These are phyloP conservation scores for Pyrgus malvae DNA, from an alignment of 2,888 invertebrate genomes.

Conservation along the genomic window DNA sequence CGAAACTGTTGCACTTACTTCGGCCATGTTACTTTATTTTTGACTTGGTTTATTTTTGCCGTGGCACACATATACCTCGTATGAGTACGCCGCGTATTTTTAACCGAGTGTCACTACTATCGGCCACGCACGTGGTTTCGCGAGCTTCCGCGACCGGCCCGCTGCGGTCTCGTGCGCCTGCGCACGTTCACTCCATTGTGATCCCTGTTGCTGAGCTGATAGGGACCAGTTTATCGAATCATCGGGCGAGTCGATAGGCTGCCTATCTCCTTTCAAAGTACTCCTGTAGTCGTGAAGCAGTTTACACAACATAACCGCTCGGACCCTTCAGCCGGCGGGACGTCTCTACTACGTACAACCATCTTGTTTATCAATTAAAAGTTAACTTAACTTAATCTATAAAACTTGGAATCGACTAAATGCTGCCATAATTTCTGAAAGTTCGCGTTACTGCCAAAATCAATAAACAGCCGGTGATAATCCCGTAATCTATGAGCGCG, in stretches of 20 bases:
- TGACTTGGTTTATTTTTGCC: slow-evolving; percentile 27
- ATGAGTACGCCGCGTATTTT: slow-evolving; percentile 28
- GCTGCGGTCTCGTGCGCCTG: slow-evolving; percentile 11
- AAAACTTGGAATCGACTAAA: background rate
- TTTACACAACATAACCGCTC: slow-evolving; percentile 38
- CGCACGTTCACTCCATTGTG: slow-evolving; percentile 3
- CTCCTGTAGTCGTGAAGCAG: slow-evolving; percentile 27
- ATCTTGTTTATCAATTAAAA: background rate
- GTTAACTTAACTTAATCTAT: background rate
- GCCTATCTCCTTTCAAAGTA: slow-evolving; percentile 34
- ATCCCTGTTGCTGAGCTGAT: slow-evolving; percentile 5
- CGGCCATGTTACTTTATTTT: slow-evolving; percentile 28
- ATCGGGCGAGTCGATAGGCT: slow-evolving; percentile 14
- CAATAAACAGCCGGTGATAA: background rate
- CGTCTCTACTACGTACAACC: slow-evolving; percentile 25
- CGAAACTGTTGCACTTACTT: slow-evolving; percentile 16
- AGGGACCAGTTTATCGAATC: slow-evolving; percentile 21
- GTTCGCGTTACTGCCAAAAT: background rate
- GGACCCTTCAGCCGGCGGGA: slow-evolving; percentile 40
- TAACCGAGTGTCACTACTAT: slow-evolving; percentile 25
- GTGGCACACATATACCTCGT: slow-evolving; percentile 27
- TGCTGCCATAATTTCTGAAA: background rate
- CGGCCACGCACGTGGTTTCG: slow-evolving; percentile 32
- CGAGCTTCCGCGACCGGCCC: slow-evolving; percentile 22
- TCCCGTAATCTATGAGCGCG: no score